A percentile compares a stretch with the other conserved stretches of the same genome.
These are phyloP conservation scores for Pseudococcus jackbeardsleyi DNA, from an alignment of 2,888 invertebrate species.

Conservation along the genomic window DNA sequence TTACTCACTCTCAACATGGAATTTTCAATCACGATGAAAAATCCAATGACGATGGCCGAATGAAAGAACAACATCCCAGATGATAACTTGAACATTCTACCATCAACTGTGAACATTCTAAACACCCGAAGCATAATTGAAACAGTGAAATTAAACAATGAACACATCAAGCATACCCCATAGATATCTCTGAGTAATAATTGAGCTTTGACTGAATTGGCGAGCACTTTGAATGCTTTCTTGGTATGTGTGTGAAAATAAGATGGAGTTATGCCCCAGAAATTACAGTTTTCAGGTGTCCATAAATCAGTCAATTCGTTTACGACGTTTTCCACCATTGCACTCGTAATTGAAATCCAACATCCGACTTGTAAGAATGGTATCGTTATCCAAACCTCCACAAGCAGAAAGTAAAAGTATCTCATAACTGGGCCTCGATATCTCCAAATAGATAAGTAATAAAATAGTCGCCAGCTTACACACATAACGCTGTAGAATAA, in stretches of 20 bases:
- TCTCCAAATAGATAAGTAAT: neutral
- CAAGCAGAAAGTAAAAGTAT: neutral
- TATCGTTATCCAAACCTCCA: neutral
- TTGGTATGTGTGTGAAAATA: neutral
- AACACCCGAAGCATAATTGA: neutral
- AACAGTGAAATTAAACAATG: neutral
- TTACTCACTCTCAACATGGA: neutral
- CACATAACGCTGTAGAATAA: neutral
- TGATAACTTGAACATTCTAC: too few relatives aligned
- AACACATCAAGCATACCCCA: neutral
- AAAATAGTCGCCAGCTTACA: neutral
- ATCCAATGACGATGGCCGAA: neutral
- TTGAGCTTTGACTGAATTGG: neutral
- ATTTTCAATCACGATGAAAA: conserved; percentile 3
- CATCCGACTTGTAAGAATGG: neutral
- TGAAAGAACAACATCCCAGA: neutral
- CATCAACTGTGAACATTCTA: neutral
- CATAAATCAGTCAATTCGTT: neutral
- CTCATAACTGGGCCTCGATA: neutral
- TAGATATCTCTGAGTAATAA: neutral
- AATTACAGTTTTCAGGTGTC: neutral
- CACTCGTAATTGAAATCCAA: neutral
- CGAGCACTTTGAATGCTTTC: neutral
- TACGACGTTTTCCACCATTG: neutral
- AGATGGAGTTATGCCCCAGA: neutral